Conservation (phyloP, 2,113 vertebrate species). For the Falcunculus frontatus region DNA sequence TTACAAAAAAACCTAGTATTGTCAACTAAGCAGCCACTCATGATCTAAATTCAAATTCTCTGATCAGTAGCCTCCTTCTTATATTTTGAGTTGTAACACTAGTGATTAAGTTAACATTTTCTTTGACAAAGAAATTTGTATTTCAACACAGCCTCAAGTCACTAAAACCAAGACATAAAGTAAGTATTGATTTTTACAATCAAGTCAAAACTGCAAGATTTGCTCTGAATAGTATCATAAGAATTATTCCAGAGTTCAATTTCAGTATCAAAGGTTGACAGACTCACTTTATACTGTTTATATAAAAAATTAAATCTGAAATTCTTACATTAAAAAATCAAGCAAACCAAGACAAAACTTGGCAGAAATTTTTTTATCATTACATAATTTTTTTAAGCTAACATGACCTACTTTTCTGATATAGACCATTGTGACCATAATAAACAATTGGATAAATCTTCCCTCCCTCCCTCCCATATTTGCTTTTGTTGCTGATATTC, state of each 20-base stretch:
- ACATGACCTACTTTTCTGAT: neutral
- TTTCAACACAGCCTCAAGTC: neutral
- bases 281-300: neutral
- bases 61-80: neutral
- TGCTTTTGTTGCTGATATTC: neutral
- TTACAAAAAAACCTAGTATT: slow-evolving; percentile 46
- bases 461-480: neutral
- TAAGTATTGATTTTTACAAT: neutral
- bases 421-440: neutral
- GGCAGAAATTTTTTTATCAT: slow-evolving; percentile 10
- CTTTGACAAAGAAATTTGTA: neutral
- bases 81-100: neutral
- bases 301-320: slow-evolving; percentile 12
- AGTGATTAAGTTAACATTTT: neutral
- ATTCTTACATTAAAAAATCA: neutral
- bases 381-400: neutral
- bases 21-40: slow-evolving; percentile 32
- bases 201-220: neutral
- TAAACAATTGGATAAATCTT: neutral
- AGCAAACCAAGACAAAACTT: slow-evolving; percentile 12
- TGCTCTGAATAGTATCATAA: neutral
- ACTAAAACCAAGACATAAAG: neutral
- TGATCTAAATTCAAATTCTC: neutral
- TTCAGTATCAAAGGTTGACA: slow-evolving; percentile 6
- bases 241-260: neutral